These are phyloP conservation scores for Nixonia krombeini DNA, from an alignment of 1,140 invertebrate species.

Conservation along the genomic window DNA sequence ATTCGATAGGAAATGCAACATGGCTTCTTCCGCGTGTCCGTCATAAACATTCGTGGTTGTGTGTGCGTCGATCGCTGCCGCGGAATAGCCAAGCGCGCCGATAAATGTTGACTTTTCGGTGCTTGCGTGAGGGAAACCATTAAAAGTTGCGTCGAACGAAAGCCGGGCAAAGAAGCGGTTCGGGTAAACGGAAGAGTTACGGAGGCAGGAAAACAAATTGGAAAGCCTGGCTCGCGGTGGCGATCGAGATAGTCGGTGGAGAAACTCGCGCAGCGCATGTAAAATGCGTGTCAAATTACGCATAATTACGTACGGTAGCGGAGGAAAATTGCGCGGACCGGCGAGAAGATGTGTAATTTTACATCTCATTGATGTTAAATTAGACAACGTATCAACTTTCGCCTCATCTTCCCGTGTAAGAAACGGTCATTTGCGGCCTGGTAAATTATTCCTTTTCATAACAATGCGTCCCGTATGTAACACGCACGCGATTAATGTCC, in stretches of 20 bases:
- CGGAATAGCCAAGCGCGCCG: slow-evolving; percentile 1
- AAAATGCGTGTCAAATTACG: too few relatives aligned
- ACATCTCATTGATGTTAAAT: too few relatives aligned
- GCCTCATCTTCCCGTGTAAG: too few relatives aligned
- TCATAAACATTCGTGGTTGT: slow-evolving; percentile 7
- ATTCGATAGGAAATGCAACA: slow-evolving; percentile 16
- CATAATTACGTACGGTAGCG: too few relatives aligned
- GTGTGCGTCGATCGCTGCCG: background rate
- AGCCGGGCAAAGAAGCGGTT: slow-evolving; percentile 15
- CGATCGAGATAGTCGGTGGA: slow-evolving; percentile 16
- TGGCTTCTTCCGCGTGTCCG: background rate
- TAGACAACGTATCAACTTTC: too few relatives aligned
- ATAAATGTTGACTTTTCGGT: slow-evolving; percentile 56
- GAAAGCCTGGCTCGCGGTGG: slow-evolving; percentile 12
- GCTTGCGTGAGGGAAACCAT: slow-evolving; percentile 60
- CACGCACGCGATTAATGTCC: too few relatives aligned
- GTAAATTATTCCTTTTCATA: too few relatives aligned
- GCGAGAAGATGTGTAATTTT: too few relatives aligned
- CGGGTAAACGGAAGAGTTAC: slow-evolving; percentile 14
- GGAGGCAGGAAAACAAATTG: slow-evolving; percentile 10
- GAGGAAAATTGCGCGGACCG: too few relatives aligned
- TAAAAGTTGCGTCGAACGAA: slow-evolving; percentile 45
- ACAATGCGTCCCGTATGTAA: too few relatives aligned
- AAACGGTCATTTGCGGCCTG: too few relatives aligned
- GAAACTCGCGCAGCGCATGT: slow-evolving; percentile 5